These are phyloP conservation scores for Aphidius gifuensis DNA, from an alignment of 1,140 invertebrate species.

Conservation along the genomic window DNA sequence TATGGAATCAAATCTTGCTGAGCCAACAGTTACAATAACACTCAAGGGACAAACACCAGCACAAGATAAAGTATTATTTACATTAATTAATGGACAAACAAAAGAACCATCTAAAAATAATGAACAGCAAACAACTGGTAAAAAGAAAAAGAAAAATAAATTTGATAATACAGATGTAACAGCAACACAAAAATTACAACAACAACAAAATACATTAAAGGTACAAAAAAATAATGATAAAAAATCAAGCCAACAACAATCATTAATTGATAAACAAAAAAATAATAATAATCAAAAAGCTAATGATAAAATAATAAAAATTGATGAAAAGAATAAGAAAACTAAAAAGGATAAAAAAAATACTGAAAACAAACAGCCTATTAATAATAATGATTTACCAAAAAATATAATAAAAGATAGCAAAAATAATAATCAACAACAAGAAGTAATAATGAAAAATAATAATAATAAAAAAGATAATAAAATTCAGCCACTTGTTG, in stretches of 20 bases:
- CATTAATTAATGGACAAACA: slow-evolving; percentile 69
- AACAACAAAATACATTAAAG: slow-evolving; percentile 2
- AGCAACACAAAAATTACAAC: slow-evolving; percentile 13
- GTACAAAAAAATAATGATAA: slow-evolving; percentile 13
- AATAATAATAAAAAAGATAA: slow-evolving; percentile 33
- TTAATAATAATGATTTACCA: slow-evolving; percentile 26
- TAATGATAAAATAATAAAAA: slow-evolving; percentile 35
- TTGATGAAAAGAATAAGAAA: slow-evolving; percentile 37
- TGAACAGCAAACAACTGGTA: slow-evolving; percentile 39
- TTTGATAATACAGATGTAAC: slow-evolving; percentile 30
- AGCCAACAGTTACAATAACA: slow-evolving; percentile 73
- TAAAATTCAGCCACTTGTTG: slow-evolving; percentile 31
- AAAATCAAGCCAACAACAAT: slow-evolving; percentile 22
- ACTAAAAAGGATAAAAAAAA: slow-evolving; percentile 50
- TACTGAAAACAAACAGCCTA: slow-evolving; percentile 47
- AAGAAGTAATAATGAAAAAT: not conserved
- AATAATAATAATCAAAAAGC: slow-evolving; percentile 28
- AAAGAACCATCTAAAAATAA: slow-evolving; percentile 46
- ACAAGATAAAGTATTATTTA: slow-evolving; percentile 71
- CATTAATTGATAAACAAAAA: slow-evolving; percentile 38
- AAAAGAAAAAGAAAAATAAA: slow-evolving; percentile 54
- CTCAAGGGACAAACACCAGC: slow-evolving; percentile 71
- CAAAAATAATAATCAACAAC: slow-evolving; percentile 29
- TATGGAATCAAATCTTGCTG: slow-evolving; percentile 62
- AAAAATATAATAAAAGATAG: slow-evolving; percentile 22